These are phyloP conservation scores for Morone saxatilis DNA, from an alignment of 2,113 vertebrate species.

Conservation along the genomic window DNA sequence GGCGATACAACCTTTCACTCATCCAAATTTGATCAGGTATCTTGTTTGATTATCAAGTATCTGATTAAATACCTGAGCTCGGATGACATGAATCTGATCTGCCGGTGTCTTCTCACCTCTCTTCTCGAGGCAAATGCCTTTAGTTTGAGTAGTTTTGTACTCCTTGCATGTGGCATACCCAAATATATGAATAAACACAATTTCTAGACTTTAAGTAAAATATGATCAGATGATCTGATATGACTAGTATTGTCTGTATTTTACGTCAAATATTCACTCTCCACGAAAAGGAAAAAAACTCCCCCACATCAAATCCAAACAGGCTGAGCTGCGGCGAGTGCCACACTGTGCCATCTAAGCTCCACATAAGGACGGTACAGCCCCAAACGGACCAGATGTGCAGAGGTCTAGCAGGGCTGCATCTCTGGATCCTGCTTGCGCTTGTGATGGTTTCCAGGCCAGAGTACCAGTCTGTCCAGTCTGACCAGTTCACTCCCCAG, in stretches of 20 bases:
- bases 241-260: constrained; percentile 2
- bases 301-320: neutral
- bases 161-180: neutral
- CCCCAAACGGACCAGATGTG: neutral
- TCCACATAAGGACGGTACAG: neutral
- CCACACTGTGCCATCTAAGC: neutral
- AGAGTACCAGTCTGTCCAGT: constrained; percentile 83
- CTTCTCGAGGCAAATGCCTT: neutral
- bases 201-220: neutral
- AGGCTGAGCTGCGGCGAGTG: neutral
- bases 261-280: neutral
- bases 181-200: neutral
- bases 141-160: neutral
- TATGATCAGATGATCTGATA: neutral
- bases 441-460: constrained; percentile 71
- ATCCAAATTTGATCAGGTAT: constrained; percentile 45
- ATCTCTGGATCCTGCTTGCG: constrained; percentile 82
- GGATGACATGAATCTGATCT: constrained; percentile 26
- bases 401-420: constrained; percentile 66
- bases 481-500: constrained; percentile 82
- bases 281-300: neutral
- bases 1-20: constrained; percentile 24
- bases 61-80: constrained; percentile 30
- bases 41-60: constrained; percentile 34
- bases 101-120: neutral